Evolutionary conservation across 2,888 invertebrate species (phyloP), one percentile per base, ranked within the genome.

Genomic region (Urechis unicinctus): DNA sequence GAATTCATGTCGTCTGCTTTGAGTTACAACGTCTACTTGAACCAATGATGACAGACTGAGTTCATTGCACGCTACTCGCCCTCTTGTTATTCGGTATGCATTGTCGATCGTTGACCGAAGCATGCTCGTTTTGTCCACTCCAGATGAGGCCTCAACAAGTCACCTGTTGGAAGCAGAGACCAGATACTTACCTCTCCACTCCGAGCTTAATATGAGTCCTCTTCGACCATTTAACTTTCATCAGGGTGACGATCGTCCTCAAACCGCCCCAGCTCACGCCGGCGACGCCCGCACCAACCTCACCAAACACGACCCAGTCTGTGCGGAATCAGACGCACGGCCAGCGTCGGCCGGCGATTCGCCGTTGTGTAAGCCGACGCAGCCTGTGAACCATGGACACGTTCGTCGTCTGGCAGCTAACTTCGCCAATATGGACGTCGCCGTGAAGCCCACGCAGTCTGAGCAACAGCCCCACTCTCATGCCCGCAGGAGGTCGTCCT

Each of bases 161-260:
- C 73, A 72, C 56, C 59, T 71, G 54, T 56, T 75, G 45, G 72
- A 73, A 43, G 73, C 72, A 0, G 75, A 75, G 47, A 70, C 74
- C n/a, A 66, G 70, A 6, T 75, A 73, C 57, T 61, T 75, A 13
- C 73, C 74, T 21, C 62, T 73, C 42, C 52, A 53, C 24, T 55
- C 61, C 1, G 63, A 63, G 25, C 36, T 57, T 17, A 28, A 30
- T 24, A 45, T 50, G 24, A 57, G 60, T 28, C 63, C 61, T 1
- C 25, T 52, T 3, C 42, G 47, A 25, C 58, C 58, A 17, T 43
- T 53, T 24, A 36, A 43, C 44, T 25, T 56, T 13, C 56, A 64
- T 1, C 65, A 66, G 24, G 62, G 61, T 3, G 66, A 66, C 50
- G 66, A 68, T 52, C 66, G 61, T 41, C 65, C 65, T n/a, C n/a